These are phyloP conservation scores for Engraulis encrasicolus DNA, from an alignment of 2,113 vertebrate species.

Conservation along the genomic window DNA sequence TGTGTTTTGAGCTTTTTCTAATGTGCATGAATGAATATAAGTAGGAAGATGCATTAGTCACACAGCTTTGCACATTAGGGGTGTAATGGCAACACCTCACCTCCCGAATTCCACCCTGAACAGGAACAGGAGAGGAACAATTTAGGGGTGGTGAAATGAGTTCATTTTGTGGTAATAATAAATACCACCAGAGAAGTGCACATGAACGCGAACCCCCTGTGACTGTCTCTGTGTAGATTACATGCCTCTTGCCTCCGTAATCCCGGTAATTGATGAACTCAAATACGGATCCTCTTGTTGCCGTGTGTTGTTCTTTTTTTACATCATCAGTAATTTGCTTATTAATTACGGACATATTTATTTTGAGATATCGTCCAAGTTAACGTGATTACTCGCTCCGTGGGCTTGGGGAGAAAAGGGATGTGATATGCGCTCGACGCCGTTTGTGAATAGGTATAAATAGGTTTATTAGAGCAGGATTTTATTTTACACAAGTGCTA, in stretches of 20 bases:
- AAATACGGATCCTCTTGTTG: constrained; percentile 59
- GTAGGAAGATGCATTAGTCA: constrained; percentile 74
- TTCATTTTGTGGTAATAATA: constrained; percentile 81
- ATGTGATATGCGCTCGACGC: background rate
- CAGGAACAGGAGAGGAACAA: constrained; percentile 73
- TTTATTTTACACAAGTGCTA: background rate
- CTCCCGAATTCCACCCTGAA: constrained; percentile 78
- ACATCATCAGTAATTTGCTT: constrained; percentile 79
- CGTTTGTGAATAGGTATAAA: background rate
- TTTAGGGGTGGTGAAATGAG: constrained; percentile 72
- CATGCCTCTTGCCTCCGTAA: constrained; percentile 75
- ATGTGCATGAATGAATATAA: background rate
- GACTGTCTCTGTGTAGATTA: constrained; percentile 79
- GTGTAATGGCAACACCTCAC: constrained; percentile 73
- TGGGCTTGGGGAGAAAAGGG: constrained; percentile 61
- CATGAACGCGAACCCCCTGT: constrained; percentile 66
- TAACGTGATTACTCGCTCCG: constrained; percentile 79
- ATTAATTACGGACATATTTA: constrained; percentile 82
- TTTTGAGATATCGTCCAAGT: constrained; percentile 80
- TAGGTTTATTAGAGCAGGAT: background rate
- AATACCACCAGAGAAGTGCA: constrained; percentile 73
- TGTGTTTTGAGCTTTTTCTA: constrained; percentile 15
- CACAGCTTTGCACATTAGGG: constrained; percentile 72
- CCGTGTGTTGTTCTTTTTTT: constrained; percentile 41
- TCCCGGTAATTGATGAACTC: constrained; percentile 80